Base-by-base conservation (phyloP, 2,113 vertebrate species). In the Hemicordylus capensis region DNA sequence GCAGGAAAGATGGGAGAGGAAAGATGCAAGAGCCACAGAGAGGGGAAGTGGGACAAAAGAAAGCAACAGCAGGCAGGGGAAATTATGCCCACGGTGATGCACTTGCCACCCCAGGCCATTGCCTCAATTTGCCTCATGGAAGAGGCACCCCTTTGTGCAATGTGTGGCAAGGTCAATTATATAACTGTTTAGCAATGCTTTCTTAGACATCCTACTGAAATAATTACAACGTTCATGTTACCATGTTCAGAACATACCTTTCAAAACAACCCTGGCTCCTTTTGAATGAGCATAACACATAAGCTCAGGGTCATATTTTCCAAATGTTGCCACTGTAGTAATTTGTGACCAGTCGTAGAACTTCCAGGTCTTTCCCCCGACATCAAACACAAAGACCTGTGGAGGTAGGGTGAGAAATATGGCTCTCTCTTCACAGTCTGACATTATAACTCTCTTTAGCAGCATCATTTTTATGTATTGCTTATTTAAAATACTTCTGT, bases 301-400 rank as follows among this genome's bases (percentile, higher is more conserved):
- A 31, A 99, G 98, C 74, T 99, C 97, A 1, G 97, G 88, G 15
- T 99, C 97, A 85, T 98, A 99, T 84, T 96, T 95, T 28, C 98
- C 98, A 88, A 99, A 99, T 6, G 92, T 88, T 24, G 98, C 98
- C 87, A 99, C 96, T 0, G 98, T 99, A 8, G 98, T 99, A 85
- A 99, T 96, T 87, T 97, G 96, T 64, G 96, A 97, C 98, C 98
- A 99, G 85, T 99, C 97, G 84, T 99, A 99, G 63, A 85, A 97
- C 87, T 97, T 98, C 99, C 98, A 99, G 37, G 90, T 81, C 88
- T 98, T 96, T 19, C 95, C 89, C 44, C 98, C 97, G 87, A 98
- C 97, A 87, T 99, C 97, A 93, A 99, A 99, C 17, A 98, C 96
- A 86, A 98, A 98, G 20, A 99, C 97, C 99, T 99, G 81, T 28